A percentile compares a stretch with the other conserved stretches of the same genome.
These are phyloP conservation scores for Alectura lathami DNA, from an alignment of 2,113 vertebrate species.

Conservation along the genomic window DNA sequence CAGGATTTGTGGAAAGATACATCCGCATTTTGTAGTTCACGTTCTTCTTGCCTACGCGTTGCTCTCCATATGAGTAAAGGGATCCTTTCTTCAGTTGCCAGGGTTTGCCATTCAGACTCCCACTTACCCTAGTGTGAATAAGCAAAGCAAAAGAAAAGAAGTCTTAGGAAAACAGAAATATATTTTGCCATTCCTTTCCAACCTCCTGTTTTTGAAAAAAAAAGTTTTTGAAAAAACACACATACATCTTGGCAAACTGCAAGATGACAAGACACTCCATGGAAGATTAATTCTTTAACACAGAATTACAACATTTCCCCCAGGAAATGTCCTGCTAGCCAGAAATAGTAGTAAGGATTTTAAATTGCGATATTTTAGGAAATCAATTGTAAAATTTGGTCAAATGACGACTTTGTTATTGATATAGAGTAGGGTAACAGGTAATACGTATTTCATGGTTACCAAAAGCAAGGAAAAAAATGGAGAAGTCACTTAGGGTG, in stretches of 20 bases:
- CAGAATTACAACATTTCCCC: not conserved
- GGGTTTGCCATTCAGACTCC: not conserved
- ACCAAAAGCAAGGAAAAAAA: not conserved
- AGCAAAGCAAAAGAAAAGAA: not conserved
- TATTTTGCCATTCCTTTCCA: not conserved
- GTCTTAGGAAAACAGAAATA: not conserved
- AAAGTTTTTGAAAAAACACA: not conserved
- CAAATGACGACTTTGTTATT: not conserved
- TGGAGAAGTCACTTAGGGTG: not conserved
- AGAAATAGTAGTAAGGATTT: not conserved
- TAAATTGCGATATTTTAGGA: not conserved
- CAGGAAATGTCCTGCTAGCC: not conserved
- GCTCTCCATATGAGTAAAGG: not conserved
- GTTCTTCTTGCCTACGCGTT: not conserved
- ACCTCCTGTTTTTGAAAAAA: not conserved
- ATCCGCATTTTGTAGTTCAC: not conserved
- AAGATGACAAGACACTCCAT: accelerated
- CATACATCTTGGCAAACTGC: not conserved
- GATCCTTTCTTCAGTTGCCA: not conserved
- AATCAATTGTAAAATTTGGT: not conserved
- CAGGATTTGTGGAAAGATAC: not conserved
- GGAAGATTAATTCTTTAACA: not conserved
- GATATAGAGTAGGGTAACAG: not conserved
- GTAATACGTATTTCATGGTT: not conserved
- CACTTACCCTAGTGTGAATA: not conserved